Base-by-base conservation (phyloP, 2,888 invertebrate species). In the Hemithea aestivaria region DNA sequence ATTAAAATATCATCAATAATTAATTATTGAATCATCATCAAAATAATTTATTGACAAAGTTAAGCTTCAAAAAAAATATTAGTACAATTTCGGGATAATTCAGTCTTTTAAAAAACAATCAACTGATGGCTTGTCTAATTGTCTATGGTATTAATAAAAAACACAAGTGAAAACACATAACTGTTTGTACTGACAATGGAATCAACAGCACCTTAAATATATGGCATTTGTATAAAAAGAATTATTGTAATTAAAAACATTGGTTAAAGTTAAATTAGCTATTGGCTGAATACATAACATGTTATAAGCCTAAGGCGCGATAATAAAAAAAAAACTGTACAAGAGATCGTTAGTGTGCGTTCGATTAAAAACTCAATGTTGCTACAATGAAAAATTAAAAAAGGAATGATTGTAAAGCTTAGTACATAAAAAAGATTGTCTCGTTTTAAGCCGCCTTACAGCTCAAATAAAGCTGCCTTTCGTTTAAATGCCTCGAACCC, bases 191-290 rank as follows among this genome's bases (percentile, higher is more conserved):
- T 71, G 64, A 66, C 55, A 66, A 66, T 67, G 69, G 70, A 73
- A 70, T 68, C 58, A 51, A 68, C 71, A 81, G 79, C 79, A 82
- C 77, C 80, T 60, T 58, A 51, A 53, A 66, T 76, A 73, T 42
- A 53, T 53, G 29, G 23, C 35, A 41, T 48, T 39, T 35, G 35
- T 16, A 27, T 27, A 10, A 11, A 27, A 36, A 36, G 28, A 48
- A 44, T 40, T 47, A 39, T 39, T 49, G 46, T 27, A 48, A 49
- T 48, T 43, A 48, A 50, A 46, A 38, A 27, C n/a, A 51, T 31
- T 26, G 41, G 47, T 30, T 36, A 48, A 30, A 40, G 42, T 35
- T 39, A 43, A 38, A 47, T 46, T 36, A 36, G 33, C 40, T 45
- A 40, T 37, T 9, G 47, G 59, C 54, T 55, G 57, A 59, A 58